Evolutionary conservation across 2,113 vertebrate genomes (phyloP), one percentile per base, ranked within the genome.

Genomic region (Ophthalmotilapia sp.): DNA sequence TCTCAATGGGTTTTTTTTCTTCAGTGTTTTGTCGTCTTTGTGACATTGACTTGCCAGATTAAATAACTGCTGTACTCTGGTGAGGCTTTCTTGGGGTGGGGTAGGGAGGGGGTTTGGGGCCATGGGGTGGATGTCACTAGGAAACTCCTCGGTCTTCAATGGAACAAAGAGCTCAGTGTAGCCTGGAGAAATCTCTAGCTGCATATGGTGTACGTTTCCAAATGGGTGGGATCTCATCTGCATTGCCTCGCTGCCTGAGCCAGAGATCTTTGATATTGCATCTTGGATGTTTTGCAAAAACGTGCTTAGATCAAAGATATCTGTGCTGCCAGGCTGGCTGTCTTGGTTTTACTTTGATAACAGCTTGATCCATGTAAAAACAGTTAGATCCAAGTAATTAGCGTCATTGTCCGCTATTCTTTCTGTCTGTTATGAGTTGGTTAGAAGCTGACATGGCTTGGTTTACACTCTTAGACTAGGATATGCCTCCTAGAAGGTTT

Each of bases 101-200:
- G 31, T 54, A 33, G 60, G 56, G 42, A 31, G 53, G 54, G 60
- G 54, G 60, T 65, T 65, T 38, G 73, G 51, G 51, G 81, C 47
- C 58, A 86, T 56, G 79, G 84, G 86, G n/a, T 55, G 31, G 70
- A 79, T 29, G 17, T 86, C 60, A 54, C 11, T 38, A 13, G 70
- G 68, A 89, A 86, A 82, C 47, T 68, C 75, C 87, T 40, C 79
- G 55, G 86, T 86, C 84, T 60, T 53, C 80, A 47, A 4, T 84
- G 60, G 73, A 92, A 92, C 92, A 93, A 94, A 90, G 92, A 79
- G 81, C 40, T 73, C 87, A 90, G 87, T 94, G 86, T 94, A 79
- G 83, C 88, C 87, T 68, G 53, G 45, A 88, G 91, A 91, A 86
- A 86, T 82, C 23, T 89, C 80, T 87, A 81, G 90, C 84, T 91